Base-by-base conservation (phyloP, 2,888 invertebrate species). In the Hylaea fasciaria region DNA sequence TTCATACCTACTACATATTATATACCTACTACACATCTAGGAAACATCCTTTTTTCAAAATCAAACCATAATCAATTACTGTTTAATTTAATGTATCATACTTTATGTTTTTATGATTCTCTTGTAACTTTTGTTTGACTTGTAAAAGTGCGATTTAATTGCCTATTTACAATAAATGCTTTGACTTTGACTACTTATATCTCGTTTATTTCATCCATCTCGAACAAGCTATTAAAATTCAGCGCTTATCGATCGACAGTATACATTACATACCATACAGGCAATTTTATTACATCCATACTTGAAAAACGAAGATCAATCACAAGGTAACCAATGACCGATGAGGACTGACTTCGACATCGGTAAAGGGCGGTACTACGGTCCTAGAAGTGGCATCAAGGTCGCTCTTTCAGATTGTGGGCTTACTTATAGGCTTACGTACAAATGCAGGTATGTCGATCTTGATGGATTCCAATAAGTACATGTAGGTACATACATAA, bases 301-400 rank as follows among this genome's bases (percentile, higher is more conserved):
- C 37, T 28, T 50, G 51, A 55, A 54, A 55, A 60, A 60, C 40
- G 51, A 60, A 51, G 32, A 60, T 55, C 60, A 50, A 46, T 60
- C 50, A 60, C 54, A 0, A 49, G 17, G 9, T 35, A 41, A 41
- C 55, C 60, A 60, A 60, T 60, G 55, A 51, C 32, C 40, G 50
- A 5, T 37, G 46, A 35, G 60, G 13, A 46, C n/a, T 37, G 41
- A 51, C 50, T 55, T 14, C 32, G 22, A 29, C 11, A 11, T 12
- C 37, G 12, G 22, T 29, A 47, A 28, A 51, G 48, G 60, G 60
- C 60, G 60, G 60, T 52, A 9, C 41, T 16, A 41, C 43, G 14
- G 1, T n/a, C 41, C 59, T 54, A 59, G 58, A 49, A 53, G 4
- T 49, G 16, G 47, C n/a, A 22, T 40, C 45, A 59, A 54, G 49